These are phyloP conservation scores for Dunckerocampus dactyliophorus DNA, from an alignment of 2,113 vertebrate genomes.

Conservation along the genomic window DNA sequence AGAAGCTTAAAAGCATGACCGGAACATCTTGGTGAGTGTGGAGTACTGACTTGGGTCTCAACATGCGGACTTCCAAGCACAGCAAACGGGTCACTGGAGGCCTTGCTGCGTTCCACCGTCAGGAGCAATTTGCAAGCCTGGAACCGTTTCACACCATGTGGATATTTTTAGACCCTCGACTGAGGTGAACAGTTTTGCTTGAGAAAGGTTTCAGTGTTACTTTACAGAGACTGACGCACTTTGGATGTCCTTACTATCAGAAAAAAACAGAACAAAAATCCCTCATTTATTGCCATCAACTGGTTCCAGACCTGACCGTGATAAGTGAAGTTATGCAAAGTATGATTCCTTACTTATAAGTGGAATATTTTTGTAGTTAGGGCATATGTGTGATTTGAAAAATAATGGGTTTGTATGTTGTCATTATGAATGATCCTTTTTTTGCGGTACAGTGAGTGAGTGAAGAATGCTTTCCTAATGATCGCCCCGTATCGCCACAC, in stretches of 20 bases:
- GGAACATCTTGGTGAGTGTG: background rate
- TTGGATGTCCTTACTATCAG: background rate
- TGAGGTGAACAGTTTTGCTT: background rate
- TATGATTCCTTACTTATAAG: no score
- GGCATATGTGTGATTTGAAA: no score
- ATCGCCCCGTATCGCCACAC: no score
- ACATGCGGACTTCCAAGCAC: background rate
- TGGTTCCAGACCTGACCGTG: no score
- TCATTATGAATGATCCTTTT: no score
- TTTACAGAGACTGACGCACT: conserved; percentile 7
- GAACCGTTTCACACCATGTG: conserved; percentile 44
- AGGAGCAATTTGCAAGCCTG: conserved; percentile 28
- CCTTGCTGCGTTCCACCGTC: conserved; percentile 18
- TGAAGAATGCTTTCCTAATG: no score
- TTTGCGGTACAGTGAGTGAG: no score
- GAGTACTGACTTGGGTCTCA: background rate
- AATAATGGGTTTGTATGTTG: no score
- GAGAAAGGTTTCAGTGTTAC: background rate
- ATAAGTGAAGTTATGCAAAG: no score
- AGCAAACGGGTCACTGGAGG: conserved; percentile 24
- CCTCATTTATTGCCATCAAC: no score
- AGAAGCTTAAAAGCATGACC: background rate
- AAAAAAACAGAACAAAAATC: no score
- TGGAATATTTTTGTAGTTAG: no score
- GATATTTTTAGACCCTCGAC: conserved; percentile 34